phyloP scores from a whole-genome alignment of 1,140 invertebrate species.

The Subanguina moxae region DNA sequence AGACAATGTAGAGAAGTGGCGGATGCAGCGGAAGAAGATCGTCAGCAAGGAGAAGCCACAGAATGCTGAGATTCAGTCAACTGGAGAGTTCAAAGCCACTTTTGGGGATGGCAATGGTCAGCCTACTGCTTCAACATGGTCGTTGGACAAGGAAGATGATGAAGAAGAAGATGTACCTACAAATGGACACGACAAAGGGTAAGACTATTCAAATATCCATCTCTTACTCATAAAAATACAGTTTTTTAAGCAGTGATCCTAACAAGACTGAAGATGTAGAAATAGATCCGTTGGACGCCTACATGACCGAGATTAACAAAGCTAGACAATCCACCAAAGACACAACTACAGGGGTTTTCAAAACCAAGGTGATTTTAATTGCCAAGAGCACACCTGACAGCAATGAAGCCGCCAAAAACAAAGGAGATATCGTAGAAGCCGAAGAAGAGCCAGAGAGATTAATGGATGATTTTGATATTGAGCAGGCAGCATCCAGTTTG shows the following conservation, averaged over 20 bases:
- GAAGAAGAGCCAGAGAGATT: constrained; percentile 47
- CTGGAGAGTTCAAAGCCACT: background rate
- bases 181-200: constrained; percentile 21
- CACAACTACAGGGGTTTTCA: too few species aligned
- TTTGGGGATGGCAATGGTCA: constrained; percentile 25
- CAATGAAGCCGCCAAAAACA: constrained; percentile 30
- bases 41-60: constrained; percentile 30
- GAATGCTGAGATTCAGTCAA: constrained; percentile 6
- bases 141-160: constrained; percentile 45
- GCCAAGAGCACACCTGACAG: constrained; percentile 37
- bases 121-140: constrained; percentile 49
- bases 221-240: constrained; percentile 59
- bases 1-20: constrained; percentile 86
- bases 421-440: constrained; percentile 56
- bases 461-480: constrained; percentile 58
- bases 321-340: too few species aligned
- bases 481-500: constrained; percentile 40
- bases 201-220: background rate
- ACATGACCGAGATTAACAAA: constrained; percentile 73
- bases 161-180: constrained; percentile 66
- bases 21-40: constrained; percentile 70
- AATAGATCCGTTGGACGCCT: constrained; percentile 90
- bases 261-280: constrained; percentile 63
- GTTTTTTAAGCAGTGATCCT: too few species aligned
- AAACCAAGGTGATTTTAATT: constrained; percentile 32